Evolutionary conservation across 1,140 invertebrate species (phyloP).

Genomic region (Cyclargus thomasi): DNA sequence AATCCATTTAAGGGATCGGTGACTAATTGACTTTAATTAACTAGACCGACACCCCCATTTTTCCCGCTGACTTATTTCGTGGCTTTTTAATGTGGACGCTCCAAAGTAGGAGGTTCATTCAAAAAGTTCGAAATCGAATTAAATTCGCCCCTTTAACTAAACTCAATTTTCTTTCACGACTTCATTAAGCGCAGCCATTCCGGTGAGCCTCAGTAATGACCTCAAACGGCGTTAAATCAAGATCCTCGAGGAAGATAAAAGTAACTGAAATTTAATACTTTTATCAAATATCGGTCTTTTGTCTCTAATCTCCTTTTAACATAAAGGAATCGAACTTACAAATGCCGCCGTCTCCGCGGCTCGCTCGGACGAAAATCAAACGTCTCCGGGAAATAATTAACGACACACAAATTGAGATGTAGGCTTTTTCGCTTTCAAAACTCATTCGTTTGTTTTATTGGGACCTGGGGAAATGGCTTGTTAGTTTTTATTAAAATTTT

Average conservation of each 20-base stretch:
- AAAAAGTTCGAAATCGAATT: slow-evolving; percentile 72
- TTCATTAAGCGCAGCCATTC: slow-evolving; percentile 68
- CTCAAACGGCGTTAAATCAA: slow-evolving; percentile 70
- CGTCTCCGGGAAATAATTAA: not conserved
- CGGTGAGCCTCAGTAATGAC: slow-evolving; percentile 69
- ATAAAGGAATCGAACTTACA: slow-evolving; percentile 3
- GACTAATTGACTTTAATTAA: slow-evolving; percentile 72
- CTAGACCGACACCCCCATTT: slow-evolving; percentile 55
- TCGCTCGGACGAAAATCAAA: not conserved
- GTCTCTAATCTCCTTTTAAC: slow-evolving; percentile 16
- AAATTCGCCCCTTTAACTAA: slow-evolving; percentile 71
- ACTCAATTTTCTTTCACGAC: slow-evolving; percentile 72
- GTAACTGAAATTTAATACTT: slow-evolving; percentile 66
- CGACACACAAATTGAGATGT: not conserved
- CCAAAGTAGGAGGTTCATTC: slow-evolving; percentile 60
- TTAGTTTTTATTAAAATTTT: no score
- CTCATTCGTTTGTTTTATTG: not conserved
- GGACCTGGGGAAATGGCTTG: not conserved
- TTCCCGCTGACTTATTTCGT: slow-evolving; percentile 56
- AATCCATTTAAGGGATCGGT: slow-evolving; percentile 33
- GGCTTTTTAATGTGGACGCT: slow-evolving; percentile 47
- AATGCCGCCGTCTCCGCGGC: not conserved
- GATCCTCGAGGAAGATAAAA: slow-evolving; percentile 66
- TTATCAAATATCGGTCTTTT: slow-evolving; percentile 48
- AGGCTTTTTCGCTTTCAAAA: not conserved